Evolutionary conservation across 2,888 invertebrate species (phyloP).

Genomic region (Coleophora flavipennella): DNA sequence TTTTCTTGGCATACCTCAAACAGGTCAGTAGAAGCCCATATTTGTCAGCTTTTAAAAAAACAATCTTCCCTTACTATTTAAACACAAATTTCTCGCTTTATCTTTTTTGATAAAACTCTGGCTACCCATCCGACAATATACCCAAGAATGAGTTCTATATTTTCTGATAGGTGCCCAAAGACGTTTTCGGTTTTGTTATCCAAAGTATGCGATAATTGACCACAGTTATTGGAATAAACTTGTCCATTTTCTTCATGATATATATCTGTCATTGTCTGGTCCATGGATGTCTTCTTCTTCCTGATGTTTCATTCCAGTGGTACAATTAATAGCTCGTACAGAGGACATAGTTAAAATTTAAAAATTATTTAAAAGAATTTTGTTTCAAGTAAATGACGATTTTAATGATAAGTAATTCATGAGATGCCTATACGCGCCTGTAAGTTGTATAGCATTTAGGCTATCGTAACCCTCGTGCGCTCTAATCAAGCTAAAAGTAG

Average conservation of each 20-base stretch:
- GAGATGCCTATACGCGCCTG: slow-evolving; percentile 5
- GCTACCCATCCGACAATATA: not conserved
- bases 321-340: not conserved
- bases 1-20: too few relatives aligned
- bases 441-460: slow-evolving; percentile 13
- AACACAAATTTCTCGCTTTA: too few relatives aligned
- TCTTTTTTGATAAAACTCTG: too few relatives aligned
- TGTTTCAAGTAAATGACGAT: slow-evolving; percentile 13
- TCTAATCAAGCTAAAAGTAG: slow-evolving; percentile 12
- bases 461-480: slow-evolving; percentile 18
- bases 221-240: not conserved
- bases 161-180: not conserved
- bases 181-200: not conserved
- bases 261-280: not conserved
- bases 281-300: too few relatives aligned
- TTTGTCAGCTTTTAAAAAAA: too few relatives aligned
- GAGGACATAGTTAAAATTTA: not conserved
- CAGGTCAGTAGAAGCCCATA: too few relatives aligned
- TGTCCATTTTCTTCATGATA: not conserved
- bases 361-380: slow-evolving; percentile 14
- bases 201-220: not conserved
- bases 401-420: slow-evolving; percentile 4
- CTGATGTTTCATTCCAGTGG: not conserved
- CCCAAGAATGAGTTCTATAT: not conserved
- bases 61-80: too few relatives aligned